Evolutionary conservation across 2,113 vertebrate genomes (phyloP).

Genomic region (Chloropsis cyanopogon): DNA sequence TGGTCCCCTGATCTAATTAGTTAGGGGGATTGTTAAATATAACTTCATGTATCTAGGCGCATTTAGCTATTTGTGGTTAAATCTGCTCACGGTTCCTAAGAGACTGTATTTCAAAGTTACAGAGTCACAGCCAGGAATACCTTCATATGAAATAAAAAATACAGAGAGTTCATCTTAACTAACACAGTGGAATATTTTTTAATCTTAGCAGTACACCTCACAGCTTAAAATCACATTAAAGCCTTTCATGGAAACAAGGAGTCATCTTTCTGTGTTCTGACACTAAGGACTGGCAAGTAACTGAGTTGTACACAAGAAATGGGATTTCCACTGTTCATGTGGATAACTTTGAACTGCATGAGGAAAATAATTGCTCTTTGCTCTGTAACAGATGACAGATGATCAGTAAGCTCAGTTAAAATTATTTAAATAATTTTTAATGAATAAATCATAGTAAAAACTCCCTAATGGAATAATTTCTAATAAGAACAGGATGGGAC

Average conservation of each 20-base stretch:
- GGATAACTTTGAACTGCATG: neutral
- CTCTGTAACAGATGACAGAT: neutral
- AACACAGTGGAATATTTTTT: neutral
- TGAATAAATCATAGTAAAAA: neutral
- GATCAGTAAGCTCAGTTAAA: neutral
- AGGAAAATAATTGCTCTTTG: neutral
- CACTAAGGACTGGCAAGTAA: neutral
- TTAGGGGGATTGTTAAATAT: constrained; percentile 14
- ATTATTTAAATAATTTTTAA: neutral
- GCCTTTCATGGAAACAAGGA: neutral
- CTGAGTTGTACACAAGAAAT: neutral
- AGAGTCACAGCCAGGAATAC: neutral
- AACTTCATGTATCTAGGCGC: neutral
- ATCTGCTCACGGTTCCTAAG: neutral
- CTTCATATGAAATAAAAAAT: constrained; percentile 16
- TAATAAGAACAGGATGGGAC: neutral
- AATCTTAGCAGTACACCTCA: neutral
- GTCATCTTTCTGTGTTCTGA: neutral
- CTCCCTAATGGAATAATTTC: neutral
- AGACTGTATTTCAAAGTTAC: neutral
- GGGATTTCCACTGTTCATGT: neutral
- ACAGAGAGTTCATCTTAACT: neutral
- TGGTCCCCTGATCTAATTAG: neutral
- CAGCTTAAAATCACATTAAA: neutral
- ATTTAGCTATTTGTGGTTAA: neutral